Percentiles rank a stretch among this genome's conserved stretches.
Conservation (phyloP, 2,888 invertebrate genomes). For the Thera obeliscata region DNA sequence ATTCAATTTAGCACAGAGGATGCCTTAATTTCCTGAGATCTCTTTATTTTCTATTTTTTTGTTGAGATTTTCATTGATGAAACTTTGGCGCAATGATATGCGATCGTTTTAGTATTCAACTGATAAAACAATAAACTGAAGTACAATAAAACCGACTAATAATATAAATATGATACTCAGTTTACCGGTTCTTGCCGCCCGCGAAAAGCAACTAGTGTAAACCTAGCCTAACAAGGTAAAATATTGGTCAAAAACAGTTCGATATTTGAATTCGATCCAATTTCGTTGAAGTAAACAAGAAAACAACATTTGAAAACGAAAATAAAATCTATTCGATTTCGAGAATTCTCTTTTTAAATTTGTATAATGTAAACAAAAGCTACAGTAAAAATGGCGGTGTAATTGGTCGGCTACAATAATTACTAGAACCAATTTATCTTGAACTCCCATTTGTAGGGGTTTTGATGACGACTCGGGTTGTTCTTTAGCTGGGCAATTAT, state of each 20-base stretch:
- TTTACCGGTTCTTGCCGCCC: no score
- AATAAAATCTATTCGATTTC: neutral
- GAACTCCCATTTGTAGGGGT: neutral
- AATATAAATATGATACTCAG: no score
- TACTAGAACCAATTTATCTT: neutral
- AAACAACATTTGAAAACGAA: neutral
- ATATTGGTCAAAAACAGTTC: neutral
- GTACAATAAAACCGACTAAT: no score
- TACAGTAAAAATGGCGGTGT: neutral
- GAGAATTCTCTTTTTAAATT: neutral
- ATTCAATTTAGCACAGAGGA: no score
- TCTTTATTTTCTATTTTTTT: no score
- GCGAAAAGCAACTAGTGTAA: neutral
- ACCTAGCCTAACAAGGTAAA: neutral
- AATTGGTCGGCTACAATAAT: neutral
- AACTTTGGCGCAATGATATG: no score
- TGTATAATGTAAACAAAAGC: neutral
- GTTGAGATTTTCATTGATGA: no score
- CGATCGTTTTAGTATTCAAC: no score
- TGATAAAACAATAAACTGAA: no score
- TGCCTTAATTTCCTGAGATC: no score
- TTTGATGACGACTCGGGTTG: neutral
- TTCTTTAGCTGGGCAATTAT: neutral
- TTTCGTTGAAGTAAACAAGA: neutral
- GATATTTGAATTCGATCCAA: neutral